Evolutionary conservation across 2,888 invertebrate species (phyloP).

Genomic region (Phasia obesa): DNA sequence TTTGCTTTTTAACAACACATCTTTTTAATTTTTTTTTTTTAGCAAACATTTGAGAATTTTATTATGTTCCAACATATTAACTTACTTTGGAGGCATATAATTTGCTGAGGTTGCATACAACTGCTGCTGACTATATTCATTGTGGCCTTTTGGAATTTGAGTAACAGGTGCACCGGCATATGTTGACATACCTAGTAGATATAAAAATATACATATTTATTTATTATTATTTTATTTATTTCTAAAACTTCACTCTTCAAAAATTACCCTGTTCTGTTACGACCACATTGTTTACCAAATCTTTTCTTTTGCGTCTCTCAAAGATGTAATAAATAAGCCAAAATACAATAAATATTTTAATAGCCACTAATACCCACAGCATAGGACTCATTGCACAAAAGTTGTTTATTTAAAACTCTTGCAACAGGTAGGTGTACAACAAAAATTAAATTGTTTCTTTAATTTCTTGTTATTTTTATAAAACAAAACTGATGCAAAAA

Average conservation of each 20-base stretch:
- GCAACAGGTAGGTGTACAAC: background rate
- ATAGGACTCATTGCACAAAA: conserved; percentile 40
- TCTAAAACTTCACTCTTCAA: background rate
- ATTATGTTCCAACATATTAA: background rate
- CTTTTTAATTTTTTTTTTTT: background rate
- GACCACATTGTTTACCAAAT: conserved; percentile 27
- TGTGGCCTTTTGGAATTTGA: conserved; percentile 45
- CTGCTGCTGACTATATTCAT: conserved; percentile 56
- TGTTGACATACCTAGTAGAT: conserved; percentile 45
- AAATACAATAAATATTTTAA: conserved; percentile 66
- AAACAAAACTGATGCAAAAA: background rate
- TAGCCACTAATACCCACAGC: conserved; percentile 62
- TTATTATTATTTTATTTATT: background rate
- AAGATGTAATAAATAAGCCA: conserved; percentile 62
- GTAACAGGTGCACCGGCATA: conserved; percentile 57
- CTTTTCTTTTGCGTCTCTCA: conserved; percentile 64
- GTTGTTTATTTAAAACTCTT: background rate
- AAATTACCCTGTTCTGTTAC: conserved; percentile 55
- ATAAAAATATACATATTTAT: conserved; percentile 3
- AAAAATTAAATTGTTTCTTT: too few relatives aligned
- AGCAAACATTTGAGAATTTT: background rate
- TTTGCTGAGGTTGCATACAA: conserved; percentile 44
- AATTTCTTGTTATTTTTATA: background rate
- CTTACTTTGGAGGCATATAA: conserved; percentile 47
- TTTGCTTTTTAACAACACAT: too few relatives aligned